Evolutionary conservation across 2,888 invertebrate genomes (phyloP), one percentile per base, ranked within the genome.

Genomic region (Harmothoe impar): DNA sequence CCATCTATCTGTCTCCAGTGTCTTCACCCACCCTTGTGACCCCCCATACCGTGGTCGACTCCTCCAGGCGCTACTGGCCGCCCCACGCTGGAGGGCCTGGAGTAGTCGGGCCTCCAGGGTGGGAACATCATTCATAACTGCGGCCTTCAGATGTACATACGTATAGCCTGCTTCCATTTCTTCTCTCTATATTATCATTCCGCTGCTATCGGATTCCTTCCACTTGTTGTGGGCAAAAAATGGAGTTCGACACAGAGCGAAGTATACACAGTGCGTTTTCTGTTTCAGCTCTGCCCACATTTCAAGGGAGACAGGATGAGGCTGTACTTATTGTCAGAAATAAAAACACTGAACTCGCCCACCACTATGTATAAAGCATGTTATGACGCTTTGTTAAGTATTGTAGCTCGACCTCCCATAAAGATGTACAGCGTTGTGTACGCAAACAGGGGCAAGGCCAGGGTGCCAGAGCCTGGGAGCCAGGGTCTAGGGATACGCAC

Each of bases 111-210:
- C 62, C 62, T 5, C 23, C 23, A 62, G 35, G 81, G 43, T 17
- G 20, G 33, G 81, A 33, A 54, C 86, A 86, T 86, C 54, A 86
- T 86, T 86, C 86, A 86, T 54, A 86, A 86, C 86, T 17, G n/a
- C n/a, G n/a, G n/a, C 56, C 86, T 29, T 54, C 54, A 86, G 3
- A 54, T 81, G 43, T 54, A 54, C 86, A 86, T 29, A 29, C 56
- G 54, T 17, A 43, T 43, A 29, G 52, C 86, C 54, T 52, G 86
- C 29, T 54, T 86, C 52, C 54, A 86, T 86, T 86, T 33, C 23
- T 20, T 29, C 54, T 29, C 86, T 20, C 25, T 86, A 56, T 86
- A 86, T 86, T 86, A 86, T 52, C 86, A 86, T 86, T 86, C 86
- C 86, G n/a, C 56, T 12, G 15, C 54, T 54, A 52, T 54, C 86